Percentiles rank a stretch among this genome's conserved stretches.
phyloP scores from a whole-genome alignment of 2,113 vertebrate species.

The Amazona guildingii region DNA sequence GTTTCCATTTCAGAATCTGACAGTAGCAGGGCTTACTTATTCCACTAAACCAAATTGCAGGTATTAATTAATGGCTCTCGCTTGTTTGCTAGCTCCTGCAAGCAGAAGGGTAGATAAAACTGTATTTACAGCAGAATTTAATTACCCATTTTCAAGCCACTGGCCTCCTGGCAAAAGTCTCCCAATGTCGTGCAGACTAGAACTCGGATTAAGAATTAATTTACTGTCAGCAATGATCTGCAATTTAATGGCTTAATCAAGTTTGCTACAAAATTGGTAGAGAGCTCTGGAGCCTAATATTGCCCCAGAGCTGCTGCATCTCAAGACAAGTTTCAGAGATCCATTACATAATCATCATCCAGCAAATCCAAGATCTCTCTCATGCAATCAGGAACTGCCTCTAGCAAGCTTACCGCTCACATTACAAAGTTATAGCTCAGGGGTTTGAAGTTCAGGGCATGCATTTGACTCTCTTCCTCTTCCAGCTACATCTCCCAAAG shows the following conservation, averaged over 20 bases:
- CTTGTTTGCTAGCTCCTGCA: constrained; percentile 50
- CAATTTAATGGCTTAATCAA: constrained; percentile 68
- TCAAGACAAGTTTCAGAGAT: background rate
- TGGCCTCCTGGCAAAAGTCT: constrained; percentile 35
- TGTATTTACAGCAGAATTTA: constrained; percentile 23
- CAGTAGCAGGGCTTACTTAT: background rate
- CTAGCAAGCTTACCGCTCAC: background rate
- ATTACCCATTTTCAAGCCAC: constrained; percentile 54
- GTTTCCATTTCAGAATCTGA: constrained; percentile 18
- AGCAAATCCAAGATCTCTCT: background rate
- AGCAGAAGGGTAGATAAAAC: constrained; percentile 2
- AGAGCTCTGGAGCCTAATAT: constrained; percentile 27
- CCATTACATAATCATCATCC: background rate
- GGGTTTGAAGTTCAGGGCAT: background rate
- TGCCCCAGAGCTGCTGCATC: constrained; percentile 14
- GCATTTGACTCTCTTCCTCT: background rate
- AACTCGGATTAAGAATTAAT: constrained; percentile 68
- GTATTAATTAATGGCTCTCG: constrained; percentile 54
- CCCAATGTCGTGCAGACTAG: background rate
- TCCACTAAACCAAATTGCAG: constrained; percentile 40
- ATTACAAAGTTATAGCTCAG: background rate
- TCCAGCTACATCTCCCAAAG: background rate
- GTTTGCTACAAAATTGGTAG: constrained; percentile 47
- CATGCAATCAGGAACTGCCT: background rate
- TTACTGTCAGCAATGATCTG: constrained; percentile 64